A percentile compares a stretch with the other conserved stretches of the same genome.
Conservation (phyloP, 2,888 invertebrate species). For the Ischnura elegans region DNA sequence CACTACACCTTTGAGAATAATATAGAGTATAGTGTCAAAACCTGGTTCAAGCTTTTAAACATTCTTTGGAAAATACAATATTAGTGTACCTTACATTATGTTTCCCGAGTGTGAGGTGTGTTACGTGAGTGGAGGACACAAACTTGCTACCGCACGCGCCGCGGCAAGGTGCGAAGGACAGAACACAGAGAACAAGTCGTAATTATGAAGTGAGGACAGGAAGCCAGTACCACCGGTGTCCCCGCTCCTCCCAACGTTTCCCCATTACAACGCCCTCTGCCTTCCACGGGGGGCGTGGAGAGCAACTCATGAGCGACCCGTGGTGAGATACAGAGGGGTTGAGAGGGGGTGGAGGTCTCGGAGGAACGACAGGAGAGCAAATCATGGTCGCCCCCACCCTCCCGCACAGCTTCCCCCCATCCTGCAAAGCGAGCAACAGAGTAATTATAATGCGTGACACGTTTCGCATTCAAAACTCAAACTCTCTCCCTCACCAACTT, state of each 20-base stretch:
- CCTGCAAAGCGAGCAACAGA: conserved; percentile 63
- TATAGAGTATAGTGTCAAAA: too few relatives aligned
- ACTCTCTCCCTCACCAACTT: not conserved
- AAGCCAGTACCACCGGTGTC: not conserved
- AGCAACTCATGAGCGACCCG: not conserved
- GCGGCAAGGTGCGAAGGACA: not conserved
- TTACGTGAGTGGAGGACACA: too few relatives aligned
- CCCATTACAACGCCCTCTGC: not conserved
- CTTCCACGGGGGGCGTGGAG: not conserved
- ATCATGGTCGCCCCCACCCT: not conserved
- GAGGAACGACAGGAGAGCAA: conserved; percentile 2
- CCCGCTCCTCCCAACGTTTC: not conserved
- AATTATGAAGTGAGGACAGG: conserved; percentile 16
- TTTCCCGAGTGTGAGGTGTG: too few relatives aligned
- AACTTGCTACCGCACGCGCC: not conserved
- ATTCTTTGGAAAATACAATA: too few relatives aligned
- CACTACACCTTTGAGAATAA: too few relatives aligned
- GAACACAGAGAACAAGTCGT: not conserved
- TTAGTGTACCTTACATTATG: too few relatives aligned
- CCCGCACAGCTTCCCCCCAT: not conserved
- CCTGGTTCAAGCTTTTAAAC: too few relatives aligned
- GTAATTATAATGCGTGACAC: conserved; percentile 66
- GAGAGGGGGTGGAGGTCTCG: not conserved
- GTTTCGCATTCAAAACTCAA: conserved; percentile 61
- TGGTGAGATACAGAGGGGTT: too few relatives aligned